Evolutionary conservation across 2,113 vertebrate genomes (phyloP).

Genomic region (Chlamydotis undulata): DNA sequence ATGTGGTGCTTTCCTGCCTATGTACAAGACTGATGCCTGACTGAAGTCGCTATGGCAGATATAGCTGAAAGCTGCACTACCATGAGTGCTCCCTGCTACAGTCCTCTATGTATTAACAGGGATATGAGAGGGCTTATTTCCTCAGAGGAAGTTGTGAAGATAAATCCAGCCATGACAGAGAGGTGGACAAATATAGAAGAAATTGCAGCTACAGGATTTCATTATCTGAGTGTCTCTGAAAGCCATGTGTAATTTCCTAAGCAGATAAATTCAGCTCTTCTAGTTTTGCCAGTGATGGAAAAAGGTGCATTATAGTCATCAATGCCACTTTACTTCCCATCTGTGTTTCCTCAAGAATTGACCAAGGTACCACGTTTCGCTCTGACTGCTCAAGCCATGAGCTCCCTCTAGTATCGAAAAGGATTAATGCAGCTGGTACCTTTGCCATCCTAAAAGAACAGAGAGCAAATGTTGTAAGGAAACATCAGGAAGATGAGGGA

Average conservation of each 20-base stretch:
- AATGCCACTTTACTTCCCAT: slow-evolving; percentile 24
- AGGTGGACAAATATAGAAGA: background rate
- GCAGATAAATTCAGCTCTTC: background rate
- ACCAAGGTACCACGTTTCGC: background rate
- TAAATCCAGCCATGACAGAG: background rate
- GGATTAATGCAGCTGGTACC: background rate
- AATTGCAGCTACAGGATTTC: slow-evolving; percentile 9
- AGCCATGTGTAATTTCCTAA: slow-evolving; percentile 8
- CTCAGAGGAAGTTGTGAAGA: background rate
- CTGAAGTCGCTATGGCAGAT: background rate
- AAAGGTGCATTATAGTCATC: background rate
- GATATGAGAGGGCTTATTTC: background rate
- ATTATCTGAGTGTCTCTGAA: slow-evolving; percentile 7
- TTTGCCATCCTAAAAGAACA: background rate
- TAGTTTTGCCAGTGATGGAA: slow-evolving; percentile 21
- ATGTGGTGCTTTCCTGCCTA: background rate
- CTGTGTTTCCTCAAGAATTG: slow-evolving; percentile 22
- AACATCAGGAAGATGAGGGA: background rate
- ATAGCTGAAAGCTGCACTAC: background rate
- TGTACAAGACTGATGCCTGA: background rate
- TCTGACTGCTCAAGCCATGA: background rate
- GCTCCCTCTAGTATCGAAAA: slow-evolving; percentile 55
- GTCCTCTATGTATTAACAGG: background rate
- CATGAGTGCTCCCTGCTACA: background rate
- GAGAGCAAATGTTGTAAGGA: background rate